These are phyloP conservation scores for Typhlichthys eigenmanni DNA, from an alignment of 2,797 vertebrate genomes.

Conservation along the genomic window DNA sequence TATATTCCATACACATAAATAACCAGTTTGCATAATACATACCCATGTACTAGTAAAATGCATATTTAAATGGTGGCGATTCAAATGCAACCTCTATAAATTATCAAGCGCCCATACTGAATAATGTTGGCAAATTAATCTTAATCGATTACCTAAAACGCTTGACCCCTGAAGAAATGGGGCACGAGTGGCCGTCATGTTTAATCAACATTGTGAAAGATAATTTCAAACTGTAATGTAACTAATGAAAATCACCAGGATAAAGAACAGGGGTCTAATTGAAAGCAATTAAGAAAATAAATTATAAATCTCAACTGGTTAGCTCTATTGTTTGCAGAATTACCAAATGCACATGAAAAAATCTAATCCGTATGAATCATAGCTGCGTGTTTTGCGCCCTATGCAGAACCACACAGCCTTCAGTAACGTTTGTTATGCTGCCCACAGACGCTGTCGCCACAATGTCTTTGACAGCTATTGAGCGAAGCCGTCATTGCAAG, in stretches of 20 bases:
- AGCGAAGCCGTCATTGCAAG: slow-evolving; percentile 5
- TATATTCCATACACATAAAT: neutral
- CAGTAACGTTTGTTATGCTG: slow-evolving; percentile 19
- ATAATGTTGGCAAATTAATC: slow-evolving; percentile 8
- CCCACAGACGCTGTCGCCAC: slow-evolving; percentile 6
- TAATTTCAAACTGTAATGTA: slow-evolving; percentile 60
- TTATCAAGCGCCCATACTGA: neutral
- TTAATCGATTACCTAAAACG: slow-evolving; percentile 23
- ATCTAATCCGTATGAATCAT: neutral
- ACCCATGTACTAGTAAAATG: neutral
- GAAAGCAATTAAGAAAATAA: slow-evolving; percentile 57
- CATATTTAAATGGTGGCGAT: neutral
- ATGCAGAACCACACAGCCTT: neutral
- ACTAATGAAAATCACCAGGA: slow-evolving; percentile 43
- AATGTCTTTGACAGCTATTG: slow-evolving; percentile 8
- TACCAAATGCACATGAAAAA: slow-evolving; percentile 23
- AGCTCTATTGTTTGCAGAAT: slow-evolving; percentile 20
- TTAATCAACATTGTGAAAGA: slow-evolving; percentile 53
- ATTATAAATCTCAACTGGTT: slow-evolving; percentile 46
- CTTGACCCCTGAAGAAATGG: slow-evolving; percentile 44
- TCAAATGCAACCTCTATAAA: slow-evolving; percentile 1
- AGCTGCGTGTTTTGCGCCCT: slow-evolving; percentile 8
- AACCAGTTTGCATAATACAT: neutral
- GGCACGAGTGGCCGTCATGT: slow-evolving; percentile 52
- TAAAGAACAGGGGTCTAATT: slow-evolving; percentile 53